Base-by-base conservation (phyloP, 2,888 invertebrate species). In the Congeria kusceri region DNA sequence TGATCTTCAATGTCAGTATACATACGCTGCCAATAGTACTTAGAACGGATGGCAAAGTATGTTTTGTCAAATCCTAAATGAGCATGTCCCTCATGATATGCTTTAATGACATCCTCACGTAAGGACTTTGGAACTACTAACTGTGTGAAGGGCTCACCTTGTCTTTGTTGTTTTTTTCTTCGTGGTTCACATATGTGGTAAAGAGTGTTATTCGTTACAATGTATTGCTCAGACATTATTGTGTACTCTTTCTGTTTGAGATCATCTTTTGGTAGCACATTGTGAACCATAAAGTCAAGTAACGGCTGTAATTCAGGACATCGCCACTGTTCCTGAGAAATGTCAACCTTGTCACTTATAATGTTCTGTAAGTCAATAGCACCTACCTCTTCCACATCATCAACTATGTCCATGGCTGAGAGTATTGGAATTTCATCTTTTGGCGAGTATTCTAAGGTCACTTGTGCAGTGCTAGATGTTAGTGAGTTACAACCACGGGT, bases 51-150 rank as follows among this genome's bases (percentile, higher is more conserved):
- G 3, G 75, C 62, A 39, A 57, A 61, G 20, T 74, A 78, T 11
- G 75, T 68, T 44, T 75, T 74, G 1, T 74, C 74, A 63, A 72
- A 72, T 0, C 72, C 72, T 59, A 58, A 15, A 59, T 72, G 72
- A n/a, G 65, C 72, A 44, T 67, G 58, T 2, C 53, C 64, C 46
- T 76, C 75, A 59, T 69, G 69, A 25, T 69, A 69, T 15, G 77
- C 64, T 20, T 25, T 5, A 18, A 69, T 76, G n/a, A 69, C 65
- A 47, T 76, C n/a, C n/a, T n/a, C n/a, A n/a, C n/a, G n/a, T n/a
- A n/a, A n/a, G n/a, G n/a, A n/a, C n/a, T n/a, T n/a, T 5, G 75
- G 75, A 1, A 75, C 58, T 18, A 47, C 75, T 25, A 75, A n/a
- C 32, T 68, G 68, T 39, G 63, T n/a, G 23, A 29, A 69, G 18